Evolutionary conservation across 1,140 invertebrate species (phyloP), one percentile per base, ranked within the genome.

Genomic region (Latrodectus geometricus): DNA sequence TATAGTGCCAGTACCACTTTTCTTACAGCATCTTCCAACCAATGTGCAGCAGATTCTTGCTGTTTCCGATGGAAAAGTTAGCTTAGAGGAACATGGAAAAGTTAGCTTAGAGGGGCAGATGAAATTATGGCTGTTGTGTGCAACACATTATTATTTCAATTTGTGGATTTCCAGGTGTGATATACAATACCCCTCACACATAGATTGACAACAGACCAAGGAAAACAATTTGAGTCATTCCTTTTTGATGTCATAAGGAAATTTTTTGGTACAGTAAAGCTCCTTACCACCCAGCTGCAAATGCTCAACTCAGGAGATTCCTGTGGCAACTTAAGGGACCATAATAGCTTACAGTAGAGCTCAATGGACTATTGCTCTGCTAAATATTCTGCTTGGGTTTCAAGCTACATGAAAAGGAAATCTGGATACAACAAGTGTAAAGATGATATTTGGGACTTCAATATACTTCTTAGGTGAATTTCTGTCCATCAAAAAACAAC

Each of bases 171-270:
- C n/a, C n/a, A n/a, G n/a, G n/a, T n/a, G n/a, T n/a, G n/a, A n/a
- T n/a, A n/a, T n/a, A n/a, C n/a, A n/a, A n/a, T n/a, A n/a, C n/a
- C n/a, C n/a, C n/a, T n/a, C n/a, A n/a, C n/a, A n/a, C n/a, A n/a
- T n/a, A 69, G 65, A 35, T 88, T 90, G 73, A 90, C 87, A 0
- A 88, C 91, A 0, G 91, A 93, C 74, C 91, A 91, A 76, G 92
- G 91, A 0, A 89, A 83, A 0, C 91, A 92, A 82, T 92, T 92
- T 83, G 89, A 90, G n/a, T 70, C 66, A n/a, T 93, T 80, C 2
- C 8, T 84, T 21, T 84, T 84, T 14, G 1, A 15, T 14, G 3
- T 8, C 15, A 20, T 84, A 9, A 61, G 0, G 35, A 35, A 3
- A 5, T 35, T 35, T 35, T 35, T 35, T 1, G 35, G 20, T 21